These are phyloP conservation scores for Anthopleura xanthogrammica DNA, from an alignment of 92 coral and sea anemone genomes.

Conservation along the genomic window DNA sequence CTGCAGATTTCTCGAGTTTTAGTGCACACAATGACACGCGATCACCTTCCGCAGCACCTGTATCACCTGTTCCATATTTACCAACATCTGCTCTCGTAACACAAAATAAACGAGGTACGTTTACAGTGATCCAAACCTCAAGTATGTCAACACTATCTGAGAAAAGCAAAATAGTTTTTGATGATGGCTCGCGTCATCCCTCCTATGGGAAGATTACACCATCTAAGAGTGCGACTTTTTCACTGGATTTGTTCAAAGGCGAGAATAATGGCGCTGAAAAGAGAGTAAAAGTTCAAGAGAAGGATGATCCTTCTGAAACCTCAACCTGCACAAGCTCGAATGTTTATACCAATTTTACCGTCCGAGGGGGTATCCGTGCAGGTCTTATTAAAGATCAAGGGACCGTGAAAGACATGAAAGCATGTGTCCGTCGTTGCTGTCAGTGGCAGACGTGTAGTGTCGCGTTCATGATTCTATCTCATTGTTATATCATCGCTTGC, in stretches of 20 bases:
- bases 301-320: constrained; percentile 22
- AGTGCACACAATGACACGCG: not conserved
- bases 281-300: not conserved
- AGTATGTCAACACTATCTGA: constrained; percentile 64
- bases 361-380: constrained; percentile 81
- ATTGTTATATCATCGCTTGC: constrained; percentile 84
- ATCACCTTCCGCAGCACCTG: constrained; percentile 42
- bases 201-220: constrained; percentile 57
- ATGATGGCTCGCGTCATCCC: constrained; percentile 46
- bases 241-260: not conserved
- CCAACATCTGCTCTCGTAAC: constrained; percentile 34
- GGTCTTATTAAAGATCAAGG: constrained; percentile 86
- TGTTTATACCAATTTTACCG: constrained; percentile 70
- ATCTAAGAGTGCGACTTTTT: constrained; percentile 25
- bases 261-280: not conserved
- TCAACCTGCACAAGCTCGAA: constrained; percentile 40
- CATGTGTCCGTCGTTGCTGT: constrained; percentile 86
- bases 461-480: constrained; percentile 82
- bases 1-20: not conserved
- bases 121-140: constrained; percentile 60
- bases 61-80: constrained; percentile 49
- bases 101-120: constrained; percentile 29
- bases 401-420: constrained; percentile 72
- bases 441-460: constrained; percentile 87
- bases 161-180: constrained; percentile 12